Evolutionary conservation across 2,113 vertebrate species (phyloP).

Genomic region (Cyanoderma ruficeps): DNA sequence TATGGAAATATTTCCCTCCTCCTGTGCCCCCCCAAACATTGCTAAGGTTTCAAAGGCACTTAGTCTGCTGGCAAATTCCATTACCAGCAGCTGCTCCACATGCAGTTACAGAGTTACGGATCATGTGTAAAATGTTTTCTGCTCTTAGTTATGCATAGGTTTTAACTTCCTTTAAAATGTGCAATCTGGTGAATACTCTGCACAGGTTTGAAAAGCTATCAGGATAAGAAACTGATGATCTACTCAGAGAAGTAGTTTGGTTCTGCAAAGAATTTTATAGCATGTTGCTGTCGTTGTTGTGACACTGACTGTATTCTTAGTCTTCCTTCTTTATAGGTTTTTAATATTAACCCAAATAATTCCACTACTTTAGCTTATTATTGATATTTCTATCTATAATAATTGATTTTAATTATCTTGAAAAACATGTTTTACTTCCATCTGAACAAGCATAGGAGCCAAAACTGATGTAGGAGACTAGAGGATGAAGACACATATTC

Average conservation of each 20-base stretch:
- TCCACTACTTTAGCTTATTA: neutral
- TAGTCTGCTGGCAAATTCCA: neutral
- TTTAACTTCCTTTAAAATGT: neutral
- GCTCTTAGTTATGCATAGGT: neutral
- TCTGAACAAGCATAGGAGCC: neutral
- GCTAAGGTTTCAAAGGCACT: neutral
- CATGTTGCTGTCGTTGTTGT: neutral
- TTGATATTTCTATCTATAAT: neutral
- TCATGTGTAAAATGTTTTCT: neutral
- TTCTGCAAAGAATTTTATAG: neutral
- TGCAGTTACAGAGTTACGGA: neutral
- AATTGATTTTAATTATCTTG: neutral
- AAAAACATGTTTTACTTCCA: neutral
- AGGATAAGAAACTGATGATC: neutral
- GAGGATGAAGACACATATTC: neutral
- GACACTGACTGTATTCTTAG: neutral
- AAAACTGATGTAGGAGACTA: neutral
- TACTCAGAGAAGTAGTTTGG: neutral
- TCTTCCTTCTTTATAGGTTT: neutral
- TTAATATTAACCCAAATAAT: neutral
- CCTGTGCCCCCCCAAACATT: fast-evolving
- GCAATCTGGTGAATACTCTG: neutral
- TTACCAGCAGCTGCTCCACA: neutral
- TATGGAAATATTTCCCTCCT: neutral
- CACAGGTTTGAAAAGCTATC: neutral